Percentiles rank a stretch among this genome's conserved stretches.
Conservation (phyloP, 2,113 vertebrate genomes). For the Polyodon spathula region DNA sequence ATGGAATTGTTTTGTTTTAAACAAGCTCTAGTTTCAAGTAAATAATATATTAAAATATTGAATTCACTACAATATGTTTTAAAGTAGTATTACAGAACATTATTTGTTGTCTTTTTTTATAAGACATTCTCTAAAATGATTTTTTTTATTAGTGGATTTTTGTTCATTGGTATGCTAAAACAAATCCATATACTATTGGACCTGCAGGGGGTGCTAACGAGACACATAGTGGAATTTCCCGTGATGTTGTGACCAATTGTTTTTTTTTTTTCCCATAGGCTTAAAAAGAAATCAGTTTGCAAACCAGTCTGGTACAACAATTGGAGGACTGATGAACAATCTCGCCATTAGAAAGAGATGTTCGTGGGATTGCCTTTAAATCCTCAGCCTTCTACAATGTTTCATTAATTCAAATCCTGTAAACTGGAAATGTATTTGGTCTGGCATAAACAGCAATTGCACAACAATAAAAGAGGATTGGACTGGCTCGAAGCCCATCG, state of each 20-base stretch:
- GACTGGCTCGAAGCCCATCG: background rate
- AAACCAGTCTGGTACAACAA: background rate
- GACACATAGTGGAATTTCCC: background rate
- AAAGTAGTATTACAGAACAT: no score
- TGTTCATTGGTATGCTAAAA: background rate
- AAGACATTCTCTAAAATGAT: no score
- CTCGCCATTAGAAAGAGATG: background rate
- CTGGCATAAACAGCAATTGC: conserved; percentile 21
- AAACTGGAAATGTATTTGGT: conserved; percentile 15
- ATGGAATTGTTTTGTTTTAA: no score
- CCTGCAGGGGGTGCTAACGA: background rate
- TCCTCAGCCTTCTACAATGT: conserved; percentile 4
- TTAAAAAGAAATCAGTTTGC: conserved; percentile 14
- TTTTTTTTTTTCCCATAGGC: background rate
- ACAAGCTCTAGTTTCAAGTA: no score
- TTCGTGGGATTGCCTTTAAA: background rate
- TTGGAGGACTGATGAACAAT: background rate
- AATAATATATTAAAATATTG: no score
- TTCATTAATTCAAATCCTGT: conserved; percentile 25
- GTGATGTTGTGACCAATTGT: background rate
- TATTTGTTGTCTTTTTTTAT: no score
- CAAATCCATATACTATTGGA: background rate
- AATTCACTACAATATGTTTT: no score
- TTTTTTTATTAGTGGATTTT: no score
- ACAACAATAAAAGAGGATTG: conserved; percentile 13